Percentiles rank a stretch among this genome's conserved stretches.
Conservation (phyloP, 92 coral and sea anemone species). For the Isaurus tuberculatus region DNA sequence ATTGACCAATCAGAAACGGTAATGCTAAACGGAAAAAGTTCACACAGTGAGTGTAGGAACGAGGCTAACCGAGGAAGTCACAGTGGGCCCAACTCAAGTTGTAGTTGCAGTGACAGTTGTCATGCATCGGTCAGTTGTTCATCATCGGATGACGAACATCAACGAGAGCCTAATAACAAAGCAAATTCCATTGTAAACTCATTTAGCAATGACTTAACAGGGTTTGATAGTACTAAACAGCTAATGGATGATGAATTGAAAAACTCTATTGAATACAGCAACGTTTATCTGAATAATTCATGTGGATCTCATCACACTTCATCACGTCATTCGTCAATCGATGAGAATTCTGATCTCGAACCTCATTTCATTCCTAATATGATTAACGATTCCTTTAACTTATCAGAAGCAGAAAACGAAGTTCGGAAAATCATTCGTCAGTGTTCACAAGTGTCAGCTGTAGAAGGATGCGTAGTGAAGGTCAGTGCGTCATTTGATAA, state of each 20-base stretch:
- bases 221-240: conserved; percentile 12
- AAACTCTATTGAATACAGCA: background rate
- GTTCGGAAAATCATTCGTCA: conserved; percentile 63
- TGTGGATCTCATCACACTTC: conserved; percentile 27
- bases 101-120: conserved; percentile 63
- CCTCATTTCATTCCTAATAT: conserved; percentile 60
- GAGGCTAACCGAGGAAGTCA: conserved; percentile 23
- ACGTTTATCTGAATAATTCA: conserved; percentile 6
- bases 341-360: conserved; percentile 74
- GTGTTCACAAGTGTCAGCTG: conserved; percentile 57
- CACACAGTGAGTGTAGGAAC: background rate
- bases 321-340: conserved; percentile 42
- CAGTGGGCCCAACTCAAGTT: conserved; percentile 59
- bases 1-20: conserved; percentile 41
- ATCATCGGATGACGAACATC: conserved; percentile 58
- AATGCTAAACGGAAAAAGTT: background rate
- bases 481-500: background rate
- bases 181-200: conserved; percentile 33
- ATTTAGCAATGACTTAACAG: background rate
- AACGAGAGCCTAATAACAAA: background rate
- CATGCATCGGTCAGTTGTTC: conserved; percentile 71
- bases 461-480: conserved; percentile 24
- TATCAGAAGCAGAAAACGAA: conserved; percentile 69
- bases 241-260: conserved; percentile 2
- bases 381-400: conserved; percentile 61